Evolutionary conservation across 2,113 vertebrate genomes (phyloP), one percentile per base, ranked within the genome.

Genomic region (Periophthalmodon schlosseri): DNA sequence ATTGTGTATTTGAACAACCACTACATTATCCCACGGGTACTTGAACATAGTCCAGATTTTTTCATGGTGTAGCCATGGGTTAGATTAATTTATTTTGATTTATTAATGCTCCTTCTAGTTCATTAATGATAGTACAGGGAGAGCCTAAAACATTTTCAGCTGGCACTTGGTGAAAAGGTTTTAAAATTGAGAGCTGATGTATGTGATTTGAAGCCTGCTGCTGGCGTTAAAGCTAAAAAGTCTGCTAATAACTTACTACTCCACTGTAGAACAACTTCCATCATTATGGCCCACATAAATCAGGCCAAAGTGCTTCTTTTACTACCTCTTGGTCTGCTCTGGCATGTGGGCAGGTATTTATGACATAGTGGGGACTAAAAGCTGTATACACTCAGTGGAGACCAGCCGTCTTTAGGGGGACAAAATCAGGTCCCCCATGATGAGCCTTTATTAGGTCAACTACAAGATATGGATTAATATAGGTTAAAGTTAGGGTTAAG

Each of bases 261-360:
- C 34, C 77, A 75, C 74, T 69, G 69, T 76, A 36, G 67, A 54
- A 65, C 63, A 65, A 65, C 34, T 80, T 80, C 52, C 65, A 57
- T 47, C 64, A 70, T 58, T 65, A n/a, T 70, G 76, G 36, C 75
- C 64, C 50, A 79, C 67, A 75, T 79, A 60, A 60, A 80, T 69
- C n/a, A 33, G 39, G 0, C 33, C 16, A 33, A 77, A 84, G 73
- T 76, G 63, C 65, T 71, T 87, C 15, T 63, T 84, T 82, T 78
- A 81, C 72, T 70, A 46, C 57, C 72, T 73, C 81, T 57, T 54
- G 74, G 39, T 39, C 54, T 44, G 13, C 75, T 75, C 56, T 70
- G 18, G 16, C 16, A 10, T 10, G 8, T 44, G 39, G 39, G 39
- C 39, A 2, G 1, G 8, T 44, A 10, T 44, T 44, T 44, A 44